Conservation (phyloP, 2,113 vertebrate species). For the Eubucco bourcierii region DNA sequence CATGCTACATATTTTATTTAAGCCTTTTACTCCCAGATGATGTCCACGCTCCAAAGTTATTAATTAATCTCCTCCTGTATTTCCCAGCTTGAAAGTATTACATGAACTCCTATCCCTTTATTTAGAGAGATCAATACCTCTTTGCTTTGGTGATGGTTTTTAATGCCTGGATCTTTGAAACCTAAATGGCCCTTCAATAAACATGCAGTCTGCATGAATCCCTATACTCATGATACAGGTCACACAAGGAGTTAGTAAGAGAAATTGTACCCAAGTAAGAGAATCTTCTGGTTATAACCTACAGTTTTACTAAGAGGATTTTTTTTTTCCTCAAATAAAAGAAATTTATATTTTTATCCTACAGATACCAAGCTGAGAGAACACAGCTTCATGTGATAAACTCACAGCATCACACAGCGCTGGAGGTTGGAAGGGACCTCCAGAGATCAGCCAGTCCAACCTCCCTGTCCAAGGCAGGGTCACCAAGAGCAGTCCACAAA, state of each 20-base stretch:
- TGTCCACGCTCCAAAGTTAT: background rate
- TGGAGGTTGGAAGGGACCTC: too few species aligned
- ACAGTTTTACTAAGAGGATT: too few species aligned
- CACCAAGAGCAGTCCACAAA: too few species aligned
- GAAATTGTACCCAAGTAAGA: background rate
- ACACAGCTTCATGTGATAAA: background rate
- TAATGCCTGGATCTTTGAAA: background rate
- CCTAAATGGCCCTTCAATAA: background rate
- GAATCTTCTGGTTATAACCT: background rate
- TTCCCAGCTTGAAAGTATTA: background rate
- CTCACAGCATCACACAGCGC: too few species aligned
- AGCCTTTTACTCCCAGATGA: too few species aligned
- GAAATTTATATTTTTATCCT: background rate
- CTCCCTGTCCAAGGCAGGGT: too few species aligned
- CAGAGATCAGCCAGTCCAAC: too few species aligned
- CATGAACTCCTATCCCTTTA: background rate
- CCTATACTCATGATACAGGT: background rate
- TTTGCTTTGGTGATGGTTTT: background rate
- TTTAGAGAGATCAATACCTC: background rate
- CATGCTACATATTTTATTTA: background rate
- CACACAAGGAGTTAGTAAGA: background rate
- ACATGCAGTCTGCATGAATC: background rate
- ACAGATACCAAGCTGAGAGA: background rate
- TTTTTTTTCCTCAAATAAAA: too few species aligned
- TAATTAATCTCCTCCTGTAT: background rate